Evolutionary conservation across 2,888 invertebrate species (phyloP), one percentile per base, ranked within the genome.

Genomic region (Stenolophus ochropezus): DNA sequence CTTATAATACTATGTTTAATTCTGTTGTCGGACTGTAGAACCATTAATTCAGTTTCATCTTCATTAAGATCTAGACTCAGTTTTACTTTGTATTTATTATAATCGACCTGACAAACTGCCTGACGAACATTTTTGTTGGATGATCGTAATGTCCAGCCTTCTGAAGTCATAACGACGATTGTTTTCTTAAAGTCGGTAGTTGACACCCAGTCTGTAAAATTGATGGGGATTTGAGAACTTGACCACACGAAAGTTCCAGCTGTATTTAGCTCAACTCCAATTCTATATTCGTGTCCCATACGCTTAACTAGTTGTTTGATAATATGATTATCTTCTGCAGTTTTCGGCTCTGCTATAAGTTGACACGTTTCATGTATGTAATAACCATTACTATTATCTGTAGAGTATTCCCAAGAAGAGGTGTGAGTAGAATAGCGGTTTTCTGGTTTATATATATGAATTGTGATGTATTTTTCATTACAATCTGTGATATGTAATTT

Each of bases 211-310:
- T 75, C 75, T 6, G 75, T 75, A 65, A 33, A 80, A 25, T 74
- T 56, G 4, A 77, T 69, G 42, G 14, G n/a, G 1, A 5, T 49
- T 20, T n/a, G 20, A 14, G 4, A 27, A 14, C 23, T 82, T 77
- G 1, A 77, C 83, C 20, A 86, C 71, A 49, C 76, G 82, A 73
- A 75, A 16, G 18, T 8, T 27, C 56, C 56, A 6, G 11, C 4
- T 85, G 86, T 11, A 82, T 74, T 14, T 85, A 84, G 0, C 82
- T 73, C 0, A 81, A 84, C 4, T 76, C 84, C 33, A 86, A 82
- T 25, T 84, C 58, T 11, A 69, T 61, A 51, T 85, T 47, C 25
- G 85, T 77, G 8, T 83, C 82, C 76, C 83, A 84, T 8, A n/a
- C 18, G n/a, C 21, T 20, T 14, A 84, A 84, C 21, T 74, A 77